These are phyloP conservation scores for Pararge aegeria DNA, from an alignment of 1,140 invertebrate genomes.

Conservation along the genomic window DNA sequence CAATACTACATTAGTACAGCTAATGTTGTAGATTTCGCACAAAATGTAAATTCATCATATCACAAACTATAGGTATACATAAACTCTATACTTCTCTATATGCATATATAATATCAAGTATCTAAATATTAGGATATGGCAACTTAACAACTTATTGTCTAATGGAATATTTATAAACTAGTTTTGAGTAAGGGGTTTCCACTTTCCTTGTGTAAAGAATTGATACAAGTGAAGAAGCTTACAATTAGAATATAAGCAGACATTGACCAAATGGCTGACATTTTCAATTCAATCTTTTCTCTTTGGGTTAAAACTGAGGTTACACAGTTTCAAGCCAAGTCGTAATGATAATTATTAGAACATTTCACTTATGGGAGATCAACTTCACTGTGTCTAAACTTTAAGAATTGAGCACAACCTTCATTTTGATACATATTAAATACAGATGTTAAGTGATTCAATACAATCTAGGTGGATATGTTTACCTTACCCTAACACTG, in stretches of 20 bases:
- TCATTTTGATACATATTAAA: too few species aligned
- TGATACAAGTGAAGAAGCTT: too few species aligned
- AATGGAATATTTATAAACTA: slow-evolving; percentile 61
- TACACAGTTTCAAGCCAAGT: not conserved
- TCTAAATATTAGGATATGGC: slow-evolving; percentile 77
- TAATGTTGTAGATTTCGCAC: slow-evolving; percentile 62
- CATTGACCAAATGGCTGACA: not conserved
- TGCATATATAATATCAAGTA: slow-evolving; percentile 70
- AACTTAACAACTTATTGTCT: slow-evolving; percentile 78
- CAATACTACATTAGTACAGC: slow-evolving; percentile 22
- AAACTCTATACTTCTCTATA: slow-evolving; percentile 66
- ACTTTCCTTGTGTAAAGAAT: too few species aligned
- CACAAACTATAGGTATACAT: slow-evolving; percentile 75
- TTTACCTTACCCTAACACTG: too few species aligned
- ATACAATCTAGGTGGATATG: too few species aligned
- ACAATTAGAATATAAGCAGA: not conserved
- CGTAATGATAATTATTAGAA: not conserved
- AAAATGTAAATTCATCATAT: slow-evolving; percentile 76
- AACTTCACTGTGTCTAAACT: not conserved
- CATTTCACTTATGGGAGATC: not conserved
- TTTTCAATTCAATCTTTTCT: not conserved
- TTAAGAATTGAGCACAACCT: too few species aligned
- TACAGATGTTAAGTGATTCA: too few species aligned
- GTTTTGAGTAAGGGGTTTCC: too few species aligned
- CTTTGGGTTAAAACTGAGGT: not conserved